Conservation (phyloP, 2,797 vertebrate genomes). For the Scarus forsteni region DNA sequence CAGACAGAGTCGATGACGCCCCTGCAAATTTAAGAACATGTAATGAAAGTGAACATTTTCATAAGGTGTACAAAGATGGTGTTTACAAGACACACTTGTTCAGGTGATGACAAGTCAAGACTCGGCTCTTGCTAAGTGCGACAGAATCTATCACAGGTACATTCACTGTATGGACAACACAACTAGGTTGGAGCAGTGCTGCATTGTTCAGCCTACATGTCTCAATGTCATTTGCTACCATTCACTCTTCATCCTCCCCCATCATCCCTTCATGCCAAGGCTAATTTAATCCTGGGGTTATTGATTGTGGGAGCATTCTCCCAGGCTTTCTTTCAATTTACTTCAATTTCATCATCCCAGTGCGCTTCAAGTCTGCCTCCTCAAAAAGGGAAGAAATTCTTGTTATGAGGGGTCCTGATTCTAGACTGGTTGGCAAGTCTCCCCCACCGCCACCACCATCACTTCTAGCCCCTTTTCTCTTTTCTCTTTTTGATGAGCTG, state of each 20-base stretch:
- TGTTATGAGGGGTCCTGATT: conserved; percentile 81
- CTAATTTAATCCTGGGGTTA: conserved; percentile 84
- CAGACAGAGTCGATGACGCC: neutral
- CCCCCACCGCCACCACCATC: conserved; percentile 61
- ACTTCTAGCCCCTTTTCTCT: conserved; percentile 76
- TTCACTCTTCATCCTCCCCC: conserved; percentile 80
- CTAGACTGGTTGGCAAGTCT: conserved; percentile 79
- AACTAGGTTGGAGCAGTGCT: conserved; percentile 64
- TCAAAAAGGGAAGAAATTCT: conserved; percentile 81
- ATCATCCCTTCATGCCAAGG: conserved; percentile 82
- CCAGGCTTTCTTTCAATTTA: conserved; percentile 86
- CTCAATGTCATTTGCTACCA: conserved; percentile 82
- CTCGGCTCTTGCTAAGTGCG: conserved; percentile 47
- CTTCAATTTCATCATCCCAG: conserved; percentile 82
- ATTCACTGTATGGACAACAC: conserved; percentile 54
- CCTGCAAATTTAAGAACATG: conserved; percentile 2
- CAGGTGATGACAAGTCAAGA: conserved; percentile 42
- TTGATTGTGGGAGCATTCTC: conserved; percentile 84
- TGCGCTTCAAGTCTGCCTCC: conserved; percentile 76
- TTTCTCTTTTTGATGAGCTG: conserved; percentile 88
- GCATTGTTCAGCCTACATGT: conserved; percentile 80
- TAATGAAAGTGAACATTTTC: conserved; percentile 30
- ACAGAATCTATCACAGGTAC: conserved; percentile 62
- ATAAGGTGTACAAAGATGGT: conserved; percentile 38
- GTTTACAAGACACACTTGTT: conserved; percentile 28